Evolutionary conservation across 2,113 vertebrate species (phyloP), one percentile per base, ranked within the genome.

Genomic region (Grallaria varia): DNA sequence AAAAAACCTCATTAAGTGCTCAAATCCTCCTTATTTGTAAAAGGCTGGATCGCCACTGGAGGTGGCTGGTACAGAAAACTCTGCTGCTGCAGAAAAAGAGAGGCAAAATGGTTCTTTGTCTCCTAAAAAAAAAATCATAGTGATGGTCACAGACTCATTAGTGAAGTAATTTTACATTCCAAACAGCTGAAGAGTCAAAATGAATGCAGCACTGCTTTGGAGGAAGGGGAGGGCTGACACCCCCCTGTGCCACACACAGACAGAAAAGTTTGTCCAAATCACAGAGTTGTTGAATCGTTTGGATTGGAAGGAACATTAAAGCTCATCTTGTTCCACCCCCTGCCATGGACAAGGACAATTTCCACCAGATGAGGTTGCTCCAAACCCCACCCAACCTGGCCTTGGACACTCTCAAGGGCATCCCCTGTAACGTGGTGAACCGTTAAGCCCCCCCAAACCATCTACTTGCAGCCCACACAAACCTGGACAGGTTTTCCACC

Each of bases 401-500:
- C 47, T 4, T 42, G 59, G 39, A 53, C 37, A 28, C 18, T 52
- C 16, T 23, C 60, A 64, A 40, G 39, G 27, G 60, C 37, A 40
- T 21, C 60, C 37, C 60, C 27, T 62, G 37, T 19, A 39, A 12
- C 25, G 25, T 63, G 60, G 8, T 74, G 24, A 47, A 58, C 37
- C 22, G 33, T 12, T 10, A n/a, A 24, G 39, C 10, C n/a, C 25
- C 88, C 42, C 16, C 63, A 55, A 58, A 89, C 22, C 47, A 19
- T 21, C n/a, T 55, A 1, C 31, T 49, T 9, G 1, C 1, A 64
- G 55, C n/a, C 44, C 2, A 1, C 64, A 56, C 4, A 14, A 31
- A 9, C n/a, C n/a, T n/a, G n/a, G n/a, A n/a, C n/a, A n/a, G n/a
- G n/a, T n/a, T n/a, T n/a, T n/a, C n/a, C n/a, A 8, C n/a, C 24